phyloP scores from a whole-genome alignment of 2,113 vertebrate species.

The Strix aluco region DNA sequence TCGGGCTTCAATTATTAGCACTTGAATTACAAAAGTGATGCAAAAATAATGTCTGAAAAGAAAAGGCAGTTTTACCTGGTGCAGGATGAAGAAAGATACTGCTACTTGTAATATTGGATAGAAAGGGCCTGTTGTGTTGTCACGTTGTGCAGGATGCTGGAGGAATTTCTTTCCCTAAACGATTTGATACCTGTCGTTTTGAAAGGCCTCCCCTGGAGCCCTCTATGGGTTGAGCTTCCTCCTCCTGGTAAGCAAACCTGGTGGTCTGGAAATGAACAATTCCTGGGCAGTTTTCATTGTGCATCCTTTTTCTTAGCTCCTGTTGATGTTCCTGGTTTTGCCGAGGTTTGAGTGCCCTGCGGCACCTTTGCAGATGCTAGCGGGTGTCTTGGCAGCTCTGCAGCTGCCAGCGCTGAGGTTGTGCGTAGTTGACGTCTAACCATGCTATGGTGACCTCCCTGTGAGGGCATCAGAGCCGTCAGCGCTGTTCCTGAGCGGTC shows the following conservation, averaged over 20 bases:
- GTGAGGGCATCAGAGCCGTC: fast-evolving
- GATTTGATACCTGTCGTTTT: neutral
- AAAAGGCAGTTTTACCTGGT: neutral
- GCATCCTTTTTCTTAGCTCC: fast-evolving
- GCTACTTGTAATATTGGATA: neutral
- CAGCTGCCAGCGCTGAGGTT: fast-evolving
- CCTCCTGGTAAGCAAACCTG: neutral
- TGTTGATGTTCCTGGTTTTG: neutral
- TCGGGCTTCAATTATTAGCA: neutral
- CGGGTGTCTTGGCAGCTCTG: neutral
- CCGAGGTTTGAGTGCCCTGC: neutral
- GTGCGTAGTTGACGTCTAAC: fast-evolving
- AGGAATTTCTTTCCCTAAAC: neutral
- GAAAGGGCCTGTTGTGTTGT: neutral
- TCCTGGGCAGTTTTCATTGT: neutral
- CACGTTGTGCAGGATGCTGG: neutral
- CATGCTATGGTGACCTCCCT: neutral
- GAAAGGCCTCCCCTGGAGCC: neutral
- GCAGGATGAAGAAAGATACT: neutral
- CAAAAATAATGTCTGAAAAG: neutral
- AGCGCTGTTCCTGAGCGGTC: neutral
- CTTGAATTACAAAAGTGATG: neutral
- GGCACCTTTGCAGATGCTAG: neutral
- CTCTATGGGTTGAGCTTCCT: neutral
- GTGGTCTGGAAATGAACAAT: neutral